These are phyloP conservation scores for Sinocyclocheilus anshuiensis DNA, from an alignment of 2,113 vertebrate species.

Conservation along the genomic window DNA sequence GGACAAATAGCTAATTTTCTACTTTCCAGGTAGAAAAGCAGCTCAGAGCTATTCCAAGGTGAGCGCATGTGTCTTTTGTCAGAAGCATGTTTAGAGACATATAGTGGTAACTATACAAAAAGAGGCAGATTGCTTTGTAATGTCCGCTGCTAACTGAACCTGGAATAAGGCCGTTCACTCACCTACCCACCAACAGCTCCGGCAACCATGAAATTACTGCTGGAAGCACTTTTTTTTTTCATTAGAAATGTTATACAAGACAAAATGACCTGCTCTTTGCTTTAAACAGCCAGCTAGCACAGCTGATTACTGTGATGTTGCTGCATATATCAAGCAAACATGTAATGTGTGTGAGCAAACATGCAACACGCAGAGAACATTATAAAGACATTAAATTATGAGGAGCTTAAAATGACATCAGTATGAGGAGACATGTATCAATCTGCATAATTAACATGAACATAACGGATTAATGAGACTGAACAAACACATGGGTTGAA, in stretches of 20 bases:
- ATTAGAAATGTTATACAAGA: constrained; percentile 59
- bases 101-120: constrained; percentile 66
- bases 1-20: background rate
- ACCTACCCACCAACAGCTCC: constrained; percentile 65
- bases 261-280: constrained; percentile 67
- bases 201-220: constrained; percentile 77
- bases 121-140: constrained; percentile 62
- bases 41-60: constrained; percentile 21
- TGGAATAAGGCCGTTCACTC: constrained; percentile 73
- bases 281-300: constrained; percentile 53
- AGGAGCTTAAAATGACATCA: background rate
- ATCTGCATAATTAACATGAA: background rate
- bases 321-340: constrained; percentile 33
- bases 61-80: constrained; percentile 40
- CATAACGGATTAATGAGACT: background rate
- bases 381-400: background rate
- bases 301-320: constrained; percentile 66
- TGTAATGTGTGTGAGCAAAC: background rate
- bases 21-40: constrained; percentile 42
- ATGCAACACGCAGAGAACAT: background rate
- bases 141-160: constrained; percentile 66
- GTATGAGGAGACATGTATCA: background rate
- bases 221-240: constrained; percentile 62
- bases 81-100: constrained; percentile 56
- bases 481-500: background rate